These are phyloP conservation scores for Pandion haliaetus DNA, from an alignment of 2,113 vertebrate species.

Conservation along the genomic window DNA sequence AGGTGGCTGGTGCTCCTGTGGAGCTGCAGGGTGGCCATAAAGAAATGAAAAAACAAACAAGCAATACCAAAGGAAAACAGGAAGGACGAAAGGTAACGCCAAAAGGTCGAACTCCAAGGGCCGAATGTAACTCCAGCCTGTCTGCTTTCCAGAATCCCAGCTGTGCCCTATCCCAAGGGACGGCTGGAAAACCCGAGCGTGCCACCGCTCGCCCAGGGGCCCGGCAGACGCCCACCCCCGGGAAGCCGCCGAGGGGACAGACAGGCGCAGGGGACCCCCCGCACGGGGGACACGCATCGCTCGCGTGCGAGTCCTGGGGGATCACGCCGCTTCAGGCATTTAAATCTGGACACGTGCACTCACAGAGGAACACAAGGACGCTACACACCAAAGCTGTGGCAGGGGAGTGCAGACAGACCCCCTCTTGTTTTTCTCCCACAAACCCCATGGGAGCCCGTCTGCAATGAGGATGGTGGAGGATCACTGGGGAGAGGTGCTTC, in stretches of 20 bases:
- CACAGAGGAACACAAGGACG: rapidly evolving
- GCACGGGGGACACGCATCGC: rapidly evolving
- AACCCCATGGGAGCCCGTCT: rapidly evolving
- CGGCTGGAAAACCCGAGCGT: neutral
- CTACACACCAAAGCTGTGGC: rapidly evolving
- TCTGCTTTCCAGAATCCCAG: neutral
- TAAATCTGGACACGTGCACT: rapidly evolving
- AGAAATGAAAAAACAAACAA: neutral
- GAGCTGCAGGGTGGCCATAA: neutral
- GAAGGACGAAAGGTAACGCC: neutral
- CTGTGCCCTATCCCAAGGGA: neutral
- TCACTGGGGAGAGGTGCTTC: rapidly evolving
- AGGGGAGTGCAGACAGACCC: neutral
- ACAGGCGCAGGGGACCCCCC: rapidly evolving
- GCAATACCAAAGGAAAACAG: neutral
- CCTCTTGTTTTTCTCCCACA: neutral
- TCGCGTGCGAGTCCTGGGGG: rapidly evolving
- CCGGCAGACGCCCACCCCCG: rapidly evolving
- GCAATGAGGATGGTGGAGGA: rapidly evolving
- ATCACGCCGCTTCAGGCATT: neutral
- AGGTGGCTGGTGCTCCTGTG: neutral
- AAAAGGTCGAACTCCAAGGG: neutral
- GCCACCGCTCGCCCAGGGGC: neutral
- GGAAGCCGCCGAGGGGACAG: neutral
- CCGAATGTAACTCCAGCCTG: rapidly evolving